Percentiles rank a stretch among this genome's conserved stretches.
Conservation (phyloP, 2,113 vertebrate genomes). For the Cololabis saira region DNA sequence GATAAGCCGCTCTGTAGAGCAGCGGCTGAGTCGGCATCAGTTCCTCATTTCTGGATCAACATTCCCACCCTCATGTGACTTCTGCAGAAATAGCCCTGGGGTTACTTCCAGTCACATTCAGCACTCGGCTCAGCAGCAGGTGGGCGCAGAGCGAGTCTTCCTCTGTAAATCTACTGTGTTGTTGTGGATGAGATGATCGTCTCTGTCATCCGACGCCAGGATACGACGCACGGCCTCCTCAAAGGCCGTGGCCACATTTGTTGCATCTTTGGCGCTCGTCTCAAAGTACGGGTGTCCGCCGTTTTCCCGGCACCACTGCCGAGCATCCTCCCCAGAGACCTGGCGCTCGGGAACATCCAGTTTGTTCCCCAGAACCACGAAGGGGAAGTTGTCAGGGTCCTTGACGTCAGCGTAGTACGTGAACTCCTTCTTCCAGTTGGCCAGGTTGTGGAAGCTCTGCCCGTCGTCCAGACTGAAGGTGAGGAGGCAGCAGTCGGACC, state of each 20-base stretch:
- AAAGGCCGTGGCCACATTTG: slow-evolving; percentile 92
- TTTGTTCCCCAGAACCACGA: slow-evolving; percentile 96
- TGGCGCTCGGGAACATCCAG: slow-evolving; percentile 90
- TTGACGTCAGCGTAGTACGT: slow-evolving; percentile 94
- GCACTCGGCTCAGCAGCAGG: slow-evolving; percentile 86
- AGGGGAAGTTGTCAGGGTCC: slow-evolving; percentile 92
- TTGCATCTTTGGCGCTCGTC: slow-evolving; percentile 95
- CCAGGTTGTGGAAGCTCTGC: slow-evolving; percentile 93
- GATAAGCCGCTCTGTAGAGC: background rate
- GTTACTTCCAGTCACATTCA: background rate
- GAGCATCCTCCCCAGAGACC: slow-evolving; percentile 90
- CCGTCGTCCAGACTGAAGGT: slow-evolving; percentile 95
- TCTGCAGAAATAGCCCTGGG: background rate
- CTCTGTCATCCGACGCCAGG: slow-evolving; percentile 87
- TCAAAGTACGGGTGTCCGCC: slow-evolving; percentile 95
- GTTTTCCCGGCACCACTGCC: slow-evolving; percentile 92
- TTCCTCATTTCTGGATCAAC: slow-evolving; percentile 13
- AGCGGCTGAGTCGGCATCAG: too few relatives aligned
- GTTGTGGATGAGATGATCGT: slow-evolving; percentile 88
- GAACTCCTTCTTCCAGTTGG: slow-evolving; percentile 98
- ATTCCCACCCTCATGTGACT: background rate
- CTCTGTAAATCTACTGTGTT: slow-evolving; percentile 89
- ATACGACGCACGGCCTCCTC: slow-evolving; percentile 93
- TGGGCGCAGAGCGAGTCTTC: slow-evolving; percentile 82
- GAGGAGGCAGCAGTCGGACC: slow-evolving; percentile 96